phyloP scores from a whole-genome alignment of 2,888 invertebrate species.

The Hypomecis atomaria region DNA sequence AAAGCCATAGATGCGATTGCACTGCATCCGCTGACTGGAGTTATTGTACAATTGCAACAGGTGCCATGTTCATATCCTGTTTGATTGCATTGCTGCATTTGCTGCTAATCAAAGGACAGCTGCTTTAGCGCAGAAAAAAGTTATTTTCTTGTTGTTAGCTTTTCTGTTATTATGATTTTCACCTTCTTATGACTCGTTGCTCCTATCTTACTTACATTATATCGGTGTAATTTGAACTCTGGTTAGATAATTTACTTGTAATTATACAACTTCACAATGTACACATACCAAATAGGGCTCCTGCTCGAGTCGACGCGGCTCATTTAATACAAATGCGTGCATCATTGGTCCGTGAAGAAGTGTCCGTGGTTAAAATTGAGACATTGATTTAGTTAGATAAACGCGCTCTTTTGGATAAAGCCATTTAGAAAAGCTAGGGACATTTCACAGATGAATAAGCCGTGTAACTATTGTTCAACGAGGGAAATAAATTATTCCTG shows the following conservation, averaged over 20 bases:
- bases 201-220: not conserved
- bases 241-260: slow-evolving; percentile 33
- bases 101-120: slow-evolving; percentile 4
- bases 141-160: not conserved
- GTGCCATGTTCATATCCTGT: slow-evolving; percentile 23
- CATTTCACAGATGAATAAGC: slow-evolving; percentile 22
- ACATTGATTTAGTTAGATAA: slow-evolving; percentile 53
- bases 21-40: slow-evolving; percentile 22
- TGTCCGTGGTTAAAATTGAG: slow-evolving; percentile 60
- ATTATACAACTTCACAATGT: slow-evolving; percentile 35
- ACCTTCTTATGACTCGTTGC: not conserved
- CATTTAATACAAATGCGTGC: slow-evolving; percentile 60
- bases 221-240: slow-evolving; percentile 26
- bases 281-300: slow-evolving; percentile 36
- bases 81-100: slow-evolving; percentile 17
- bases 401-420: slow-evolving; percentile 29
- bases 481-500: slow-evolving; percentile 18
- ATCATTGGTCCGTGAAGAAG: slow-evolving; percentile 61
- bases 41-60: slow-evolving; percentile 12
- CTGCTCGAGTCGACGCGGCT: slow-evolving; percentile 59
- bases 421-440: slow-evolving; percentile 25
- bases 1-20: slow-evolving; percentile 22
- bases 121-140: not conserved
- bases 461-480: slow-evolving; percentile 17
- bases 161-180: not conserved